These are phyloP conservation scores for Bufo gargarizans DNA, from an alignment of 2,113 vertebrate genomes.

Conservation along the genomic window DNA sequence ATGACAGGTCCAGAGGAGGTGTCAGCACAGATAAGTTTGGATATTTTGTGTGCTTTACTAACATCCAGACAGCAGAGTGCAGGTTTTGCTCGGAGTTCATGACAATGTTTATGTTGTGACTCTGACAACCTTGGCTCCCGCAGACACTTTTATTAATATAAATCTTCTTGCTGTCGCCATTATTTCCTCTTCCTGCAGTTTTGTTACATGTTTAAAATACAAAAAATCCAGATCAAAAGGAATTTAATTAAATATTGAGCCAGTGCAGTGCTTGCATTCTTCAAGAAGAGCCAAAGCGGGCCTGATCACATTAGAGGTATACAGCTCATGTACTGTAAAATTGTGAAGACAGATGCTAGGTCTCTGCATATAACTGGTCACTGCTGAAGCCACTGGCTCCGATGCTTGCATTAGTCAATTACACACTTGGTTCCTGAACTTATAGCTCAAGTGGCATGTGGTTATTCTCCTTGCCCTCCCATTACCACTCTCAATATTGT, in stretches of 20 bases:
- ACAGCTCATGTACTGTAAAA: background rate
- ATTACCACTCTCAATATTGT: too few relatives aligned
- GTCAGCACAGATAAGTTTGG: background rate
- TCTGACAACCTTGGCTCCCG: background rate
- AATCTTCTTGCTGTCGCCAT: constrained; percentile 62
- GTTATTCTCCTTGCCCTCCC: too few relatives aligned
- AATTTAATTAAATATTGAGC: background rate
- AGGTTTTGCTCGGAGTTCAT: constrained; percentile 1
- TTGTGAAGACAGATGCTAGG: too few relatives aligned
- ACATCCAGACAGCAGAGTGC: background rate
- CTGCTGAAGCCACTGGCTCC: background rate
- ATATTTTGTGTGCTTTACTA: background rate
- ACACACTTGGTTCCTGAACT: too few relatives aligned
- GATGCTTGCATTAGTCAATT: background rate
- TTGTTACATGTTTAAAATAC: constrained; percentile 63
- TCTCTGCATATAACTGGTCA: too few relatives aligned
- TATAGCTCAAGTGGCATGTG: too few relatives aligned
- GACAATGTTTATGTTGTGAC: background rate
- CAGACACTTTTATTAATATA: constrained; percentile 52
- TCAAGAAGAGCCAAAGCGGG: background rate
- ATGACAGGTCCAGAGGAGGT: background rate
- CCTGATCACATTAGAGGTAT: background rate
- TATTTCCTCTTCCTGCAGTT: constrained; percentile 64
- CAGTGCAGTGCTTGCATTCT: background rate
- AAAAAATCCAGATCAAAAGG: constrained; percentile 62